A percentile compares a stretch with the other conserved stretches of the same genome.
Evolutionary conservation across 2,888 invertebrate species (phyloP).

Genomic region (Cepaea hortensis): DNA sequence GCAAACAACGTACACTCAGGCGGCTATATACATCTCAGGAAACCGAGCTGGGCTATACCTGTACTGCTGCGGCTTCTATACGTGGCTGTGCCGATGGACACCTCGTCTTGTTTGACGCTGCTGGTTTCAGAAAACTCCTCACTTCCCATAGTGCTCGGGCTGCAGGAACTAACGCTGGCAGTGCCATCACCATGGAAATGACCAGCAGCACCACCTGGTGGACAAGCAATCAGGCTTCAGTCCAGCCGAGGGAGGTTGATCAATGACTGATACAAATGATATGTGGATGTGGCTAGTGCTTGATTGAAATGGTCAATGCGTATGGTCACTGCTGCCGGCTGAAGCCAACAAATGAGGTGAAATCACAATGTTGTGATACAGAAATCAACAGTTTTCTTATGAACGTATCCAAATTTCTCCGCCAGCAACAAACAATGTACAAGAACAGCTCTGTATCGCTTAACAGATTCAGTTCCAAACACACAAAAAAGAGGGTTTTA

Average conservation of each 20-base stretch:
- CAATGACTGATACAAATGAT: not conserved
- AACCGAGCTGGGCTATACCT: constrained; percentile 28
- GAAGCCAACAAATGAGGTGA: no score
- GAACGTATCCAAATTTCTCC: no score
- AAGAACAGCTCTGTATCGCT: no score
- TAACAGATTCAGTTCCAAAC: no score
- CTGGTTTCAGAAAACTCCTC: constrained; percentile 56
- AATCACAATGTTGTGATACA: no score
- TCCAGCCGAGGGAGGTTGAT: not conserved
- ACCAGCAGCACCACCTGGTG: constrained; percentile 57
- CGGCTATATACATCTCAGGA: constrained; percentile 6
- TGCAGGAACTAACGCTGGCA: constrained; percentile 79
- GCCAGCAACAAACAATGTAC: no score
- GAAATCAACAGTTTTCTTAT: no score
- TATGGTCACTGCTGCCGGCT: no score
- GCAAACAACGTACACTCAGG: no score
- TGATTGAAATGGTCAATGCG: not conserved
- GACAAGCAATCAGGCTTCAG: constrained; percentile 37
- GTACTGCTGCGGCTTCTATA: constrained; percentile 47
- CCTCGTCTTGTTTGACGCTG: constrained; percentile 43
- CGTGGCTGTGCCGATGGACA: constrained; percentile 30
- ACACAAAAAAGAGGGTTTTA: no score
- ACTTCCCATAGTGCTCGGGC: constrained; percentile 50
- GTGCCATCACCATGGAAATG: constrained; percentile 79
- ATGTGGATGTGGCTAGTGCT: not conserved